phyloP scores from a whole-genome alignment of 1,140 invertebrate genomes.

The Araneus ventricosus region DNA sequence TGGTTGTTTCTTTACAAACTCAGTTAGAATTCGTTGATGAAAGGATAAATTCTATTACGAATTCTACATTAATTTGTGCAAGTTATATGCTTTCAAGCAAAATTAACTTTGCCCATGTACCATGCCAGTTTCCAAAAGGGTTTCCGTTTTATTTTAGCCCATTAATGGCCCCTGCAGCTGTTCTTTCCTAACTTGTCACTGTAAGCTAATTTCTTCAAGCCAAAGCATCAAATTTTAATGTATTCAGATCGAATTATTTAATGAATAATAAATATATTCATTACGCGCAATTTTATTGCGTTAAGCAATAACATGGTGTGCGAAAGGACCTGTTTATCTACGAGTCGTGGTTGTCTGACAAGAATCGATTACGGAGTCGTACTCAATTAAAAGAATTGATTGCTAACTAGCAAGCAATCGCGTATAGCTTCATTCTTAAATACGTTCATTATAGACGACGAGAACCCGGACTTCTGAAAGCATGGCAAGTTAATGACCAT shows the following conservation, averaged over 20 bases:
- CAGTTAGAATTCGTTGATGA: no score
- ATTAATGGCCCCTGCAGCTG: background rate
- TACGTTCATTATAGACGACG: slow-evolving; percentile 27
- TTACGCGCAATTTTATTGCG: background rate
- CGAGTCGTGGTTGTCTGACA: background rate
- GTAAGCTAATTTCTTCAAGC: background rate
- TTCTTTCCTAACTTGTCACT: background rate
- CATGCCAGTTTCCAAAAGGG: no score
- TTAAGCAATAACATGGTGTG: background rate
- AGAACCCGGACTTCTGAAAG: slow-evolving; percentile 21
- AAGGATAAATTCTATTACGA: no score
- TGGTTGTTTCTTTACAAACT: no score
- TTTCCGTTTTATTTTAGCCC: background rate
- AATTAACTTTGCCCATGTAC: no score
- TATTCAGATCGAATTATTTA: slow-evolving; percentile 5
- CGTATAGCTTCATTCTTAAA: slow-evolving; percentile 18
- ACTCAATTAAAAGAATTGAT: slow-evolving; percentile 38
- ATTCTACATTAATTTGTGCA: no score
- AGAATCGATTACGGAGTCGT: background rate
- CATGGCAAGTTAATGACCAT: slow-evolving; percentile 17
- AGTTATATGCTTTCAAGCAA: no score
- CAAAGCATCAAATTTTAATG: background rate
- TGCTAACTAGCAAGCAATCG: background rate
- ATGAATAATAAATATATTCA: slow-evolving; percentile 22
- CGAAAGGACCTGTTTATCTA: background rate